Conservation (phyloP, 2,888 invertebrate genomes). For the Flexamia atlantica region DNA sequence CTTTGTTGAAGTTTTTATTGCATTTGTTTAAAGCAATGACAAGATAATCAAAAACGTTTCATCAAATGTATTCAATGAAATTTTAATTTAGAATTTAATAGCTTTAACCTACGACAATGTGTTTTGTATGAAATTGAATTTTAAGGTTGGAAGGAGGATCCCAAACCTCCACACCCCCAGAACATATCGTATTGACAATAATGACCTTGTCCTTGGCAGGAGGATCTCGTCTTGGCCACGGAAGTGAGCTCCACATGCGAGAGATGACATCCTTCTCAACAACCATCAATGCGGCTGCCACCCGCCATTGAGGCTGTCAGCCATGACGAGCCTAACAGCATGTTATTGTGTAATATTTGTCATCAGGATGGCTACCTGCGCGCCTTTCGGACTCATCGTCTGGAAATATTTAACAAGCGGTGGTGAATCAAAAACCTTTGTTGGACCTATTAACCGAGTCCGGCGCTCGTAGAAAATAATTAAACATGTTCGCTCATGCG, state of each 20-base stretch:
- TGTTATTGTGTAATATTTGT: constrained; percentile 56
- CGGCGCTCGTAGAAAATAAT: not conserved
- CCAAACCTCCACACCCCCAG: not conserved
- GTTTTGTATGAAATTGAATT: too few species aligned
- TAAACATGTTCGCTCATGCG: not conserved
- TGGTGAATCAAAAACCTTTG: constrained; percentile 54
- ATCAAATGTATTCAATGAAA: too few species aligned
- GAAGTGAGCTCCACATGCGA: not conserved
- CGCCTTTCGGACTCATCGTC: constrained; percentile 16
- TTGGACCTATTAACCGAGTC: constrained; percentile 22
- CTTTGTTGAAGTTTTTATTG: too few species aligned
- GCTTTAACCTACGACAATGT: too few species aligned
- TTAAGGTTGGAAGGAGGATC: too few species aligned
- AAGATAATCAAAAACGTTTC: too few species aligned
- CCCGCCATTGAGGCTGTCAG: not conserved
- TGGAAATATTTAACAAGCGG: constrained; percentile 62
- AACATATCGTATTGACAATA: constrained; percentile 1
- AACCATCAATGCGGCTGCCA: not conserved
- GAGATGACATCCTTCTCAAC: constrained; percentile 23
- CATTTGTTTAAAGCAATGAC: too few species aligned
- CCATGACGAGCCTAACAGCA: not conserved
- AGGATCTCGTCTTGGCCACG: not conserved
- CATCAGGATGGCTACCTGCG: constrained; percentile 30
- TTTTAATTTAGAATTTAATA: too few species aligned
- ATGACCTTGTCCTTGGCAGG: not conserved